Percentiles rank a stretch among this genome's conserved stretches.
These are phyloP conservation scores for Microctenopoma steveboyesi DNA, from an alignment of 2,797 vertebrate species.

Conservation along the genomic window DNA sequence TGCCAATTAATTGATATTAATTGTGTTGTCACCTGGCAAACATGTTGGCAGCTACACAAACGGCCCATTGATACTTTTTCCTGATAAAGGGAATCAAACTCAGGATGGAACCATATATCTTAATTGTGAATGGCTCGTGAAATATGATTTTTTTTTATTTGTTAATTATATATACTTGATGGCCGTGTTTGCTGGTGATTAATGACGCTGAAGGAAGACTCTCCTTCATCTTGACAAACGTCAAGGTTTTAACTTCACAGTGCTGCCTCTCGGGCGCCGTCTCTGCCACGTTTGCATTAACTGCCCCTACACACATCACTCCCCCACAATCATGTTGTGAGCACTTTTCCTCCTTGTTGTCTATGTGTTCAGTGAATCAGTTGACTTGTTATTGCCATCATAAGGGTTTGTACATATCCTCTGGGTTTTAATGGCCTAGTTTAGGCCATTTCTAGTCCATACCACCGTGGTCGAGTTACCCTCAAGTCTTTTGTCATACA, in stretches of 20 bases:
- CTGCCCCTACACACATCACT: not conserved
- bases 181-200: slow-evolving; percentile 48
- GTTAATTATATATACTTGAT: slow-evolving; percentile 35
- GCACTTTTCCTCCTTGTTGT: slow-evolving; percentile 13
- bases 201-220: slow-evolving; percentile 38
- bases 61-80: not conserved
- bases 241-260: slow-evolving; percentile 18
- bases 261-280: slow-evolving; percentile 20
- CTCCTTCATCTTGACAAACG: slow-evolving; percentile 56
- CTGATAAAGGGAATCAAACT: not conserved
- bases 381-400: slow-evolving; percentile 58
- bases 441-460: slow-evolving; percentile 47
- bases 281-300: not conserved
- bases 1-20: not conserved
- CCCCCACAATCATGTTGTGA: not conserved
- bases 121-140: slow-evolving; percentile 27
- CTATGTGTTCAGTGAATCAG: slow-evolving; percentile 59
- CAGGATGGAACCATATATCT: not conserved
- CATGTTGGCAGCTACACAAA: not conserved
- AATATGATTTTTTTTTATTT: slow-evolving; percentile 6
- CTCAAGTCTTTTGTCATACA: too few relatives aligned
- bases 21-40: not conserved
- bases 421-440: slow-evolving; percentile 68
- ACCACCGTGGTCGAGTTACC: slow-evolving; percentile 15
- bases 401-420: slow-evolving; percentile 42